A percentile compares a stretch with the other conserved stretches of the same genome.
These are phyloP conservation scores for Gnathonemus longibarbis DNA, from an alignment of 2,113 vertebrate genomes.

Conservation along the genomic window DNA sequence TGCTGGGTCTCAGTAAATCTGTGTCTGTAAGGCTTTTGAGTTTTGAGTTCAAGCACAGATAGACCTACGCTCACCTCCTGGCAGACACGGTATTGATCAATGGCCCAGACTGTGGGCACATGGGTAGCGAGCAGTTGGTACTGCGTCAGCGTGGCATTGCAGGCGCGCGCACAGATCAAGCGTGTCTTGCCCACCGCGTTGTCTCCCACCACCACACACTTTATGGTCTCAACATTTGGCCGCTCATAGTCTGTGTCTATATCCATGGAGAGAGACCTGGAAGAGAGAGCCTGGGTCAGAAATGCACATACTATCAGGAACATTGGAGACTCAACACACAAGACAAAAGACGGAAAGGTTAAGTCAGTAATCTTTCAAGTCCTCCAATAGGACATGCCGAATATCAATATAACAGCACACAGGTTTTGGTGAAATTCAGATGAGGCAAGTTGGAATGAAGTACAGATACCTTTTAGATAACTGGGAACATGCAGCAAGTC, in stretches of 20 bases:
- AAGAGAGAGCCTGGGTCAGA: background rate
- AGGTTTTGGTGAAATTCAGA: background rate
- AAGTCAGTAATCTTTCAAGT: background rate
- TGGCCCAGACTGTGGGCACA: conserved; percentile 84
- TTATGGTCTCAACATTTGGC: conserved; percentile 86
- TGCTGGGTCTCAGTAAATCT: background rate
- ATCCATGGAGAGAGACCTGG: conserved; percentile 74
- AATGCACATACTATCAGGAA: background rate
- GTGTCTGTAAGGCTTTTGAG: background rate
- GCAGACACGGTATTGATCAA: conserved; percentile 83
- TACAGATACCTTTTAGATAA: background rate
- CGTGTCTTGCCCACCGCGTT: conserved; percentile 83
- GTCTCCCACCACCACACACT: conserved; percentile 84
- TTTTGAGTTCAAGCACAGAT: background rate
- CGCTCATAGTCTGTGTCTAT: conserved; percentile 85
- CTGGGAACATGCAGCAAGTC: background rate
- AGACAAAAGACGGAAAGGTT: background rate
- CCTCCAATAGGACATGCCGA: background rate
- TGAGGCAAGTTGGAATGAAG: background rate
- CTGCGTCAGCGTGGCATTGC: conserved; percentile 83
- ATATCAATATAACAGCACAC: background rate
- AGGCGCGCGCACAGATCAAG: conserved; percentile 80
- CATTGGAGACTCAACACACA: background rate
- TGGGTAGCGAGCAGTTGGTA: conserved; percentile 86
- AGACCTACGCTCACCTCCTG: conserved; percentile 67